phyloP scores from a whole-genome alignment of 1,140 invertebrate genomes.

The Macrocentrus cingulum region DNA sequence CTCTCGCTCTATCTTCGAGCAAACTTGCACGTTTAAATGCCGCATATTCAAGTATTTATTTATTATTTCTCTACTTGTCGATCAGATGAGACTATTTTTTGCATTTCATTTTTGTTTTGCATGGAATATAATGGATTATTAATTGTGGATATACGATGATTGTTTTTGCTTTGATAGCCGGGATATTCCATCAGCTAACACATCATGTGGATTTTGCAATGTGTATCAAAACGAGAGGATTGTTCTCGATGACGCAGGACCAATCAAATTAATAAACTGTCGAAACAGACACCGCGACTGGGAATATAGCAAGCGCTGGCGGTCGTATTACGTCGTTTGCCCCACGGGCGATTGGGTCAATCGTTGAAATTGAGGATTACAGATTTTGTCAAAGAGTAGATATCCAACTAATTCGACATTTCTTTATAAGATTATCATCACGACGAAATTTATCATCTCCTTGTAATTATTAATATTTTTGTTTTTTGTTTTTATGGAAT shows the following conservation, averaged over 20 bases:
- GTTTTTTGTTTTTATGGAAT: too few species aligned
- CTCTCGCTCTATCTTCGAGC: too few species aligned
- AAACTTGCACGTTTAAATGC: too few species aligned
- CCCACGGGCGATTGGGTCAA: conserved; percentile 54
- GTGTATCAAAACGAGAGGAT: conserved; percentile 6
- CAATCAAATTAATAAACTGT: conserved; percentile 60
- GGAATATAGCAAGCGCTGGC: conserved; percentile 25
- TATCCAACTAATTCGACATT: too few species aligned
- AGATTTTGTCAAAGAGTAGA: conserved; percentile 42
- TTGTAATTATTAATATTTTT: too few species aligned
- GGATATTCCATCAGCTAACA: background rate
- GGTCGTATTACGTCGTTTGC: conserved; percentile 48
- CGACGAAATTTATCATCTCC: too few species aligned
- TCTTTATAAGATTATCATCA: too few species aligned
- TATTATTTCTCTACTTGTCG: too few species aligned
- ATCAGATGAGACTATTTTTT: too few species aligned
- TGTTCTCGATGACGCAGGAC: conserved; percentile 25
- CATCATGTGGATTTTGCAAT: background rate
- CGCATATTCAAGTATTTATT: too few species aligned
- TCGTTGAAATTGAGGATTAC: conserved; percentile 59
- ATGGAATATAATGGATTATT: conserved; percentile 4
- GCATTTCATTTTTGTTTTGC: background rate
- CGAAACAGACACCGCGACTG: conserved; percentile 46
- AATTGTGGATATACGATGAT: background rate
- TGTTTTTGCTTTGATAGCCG: conserved; percentile 10